Evolutionary conservation across 2,888 invertebrate species (phyloP).

Genomic region (Eupsilia transversa): DNA sequence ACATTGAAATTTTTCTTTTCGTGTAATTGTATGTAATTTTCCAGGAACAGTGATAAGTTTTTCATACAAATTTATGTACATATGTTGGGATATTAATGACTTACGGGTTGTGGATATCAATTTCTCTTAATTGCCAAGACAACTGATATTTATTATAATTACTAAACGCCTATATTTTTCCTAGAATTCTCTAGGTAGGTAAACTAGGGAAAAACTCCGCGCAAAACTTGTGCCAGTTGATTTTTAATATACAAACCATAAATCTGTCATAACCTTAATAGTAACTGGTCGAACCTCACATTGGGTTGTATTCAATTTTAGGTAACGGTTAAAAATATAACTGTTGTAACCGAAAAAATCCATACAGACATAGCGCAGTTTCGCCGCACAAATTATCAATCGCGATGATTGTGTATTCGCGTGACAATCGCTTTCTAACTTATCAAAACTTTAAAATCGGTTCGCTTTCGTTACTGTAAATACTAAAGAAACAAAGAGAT

Average conservation of each 20-base stretch:
- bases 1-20: too few relatives aligned
- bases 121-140: conserved; percentile 24
- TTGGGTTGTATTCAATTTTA: too few relatives aligned
- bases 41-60: neutral
- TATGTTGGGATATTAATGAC: neutral
- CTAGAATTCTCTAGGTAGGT: neutral
- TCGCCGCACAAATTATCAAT: too few relatives aligned
- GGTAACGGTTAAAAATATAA: too few relatives aligned
- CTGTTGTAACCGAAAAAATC: too few relatives aligned
- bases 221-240: neutral
- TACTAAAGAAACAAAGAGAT: neutral
- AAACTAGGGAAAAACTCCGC: neutral
- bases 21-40: neutral
- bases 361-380: too few relatives aligned
- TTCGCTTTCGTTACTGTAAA: neutral
- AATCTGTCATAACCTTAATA: neutral
- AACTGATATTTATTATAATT: conserved; percentile 32
- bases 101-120: conserved; percentile 14
- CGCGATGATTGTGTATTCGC: too few relatives aligned
- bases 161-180: neutral
- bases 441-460: neutral
- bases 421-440: neutral
- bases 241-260: neutral
- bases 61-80: neutral
- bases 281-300: too few relatives aligned